Base-by-base conservation (phyloP, 2,888 invertebrate genomes). In the Cephus spinipes region DNA sequence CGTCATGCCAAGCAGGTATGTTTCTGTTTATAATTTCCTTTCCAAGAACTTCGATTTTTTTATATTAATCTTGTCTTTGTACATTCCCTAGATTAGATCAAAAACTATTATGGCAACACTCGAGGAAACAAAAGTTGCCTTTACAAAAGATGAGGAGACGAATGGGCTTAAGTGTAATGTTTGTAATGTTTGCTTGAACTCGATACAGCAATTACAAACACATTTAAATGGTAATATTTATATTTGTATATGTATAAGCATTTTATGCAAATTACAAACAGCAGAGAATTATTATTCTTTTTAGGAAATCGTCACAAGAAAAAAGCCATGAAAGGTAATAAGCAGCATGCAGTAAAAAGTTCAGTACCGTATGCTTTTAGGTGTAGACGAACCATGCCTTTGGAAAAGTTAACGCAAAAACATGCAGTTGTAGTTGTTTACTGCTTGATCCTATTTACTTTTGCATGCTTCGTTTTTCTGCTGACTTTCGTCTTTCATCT, bases 151-250 rank as follows among this genome's bases (percentile, higher is more conserved):
- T 74, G 87, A 89, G 78, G 91, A 91, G 80, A 89, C 90, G 1
- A 91, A 90, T 80, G 89, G 90, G 30, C 87, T 92, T 30, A 91
- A 90, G 81, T 93, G 93, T 83, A 92, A 92, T 79, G 90, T 91
- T 15, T 93, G 93, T 85, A 91, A 91, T 82, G 91, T 92, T 69
- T 90, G 91, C 79, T 88, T 93, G 34, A 93, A 93, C 83, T 93
- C 93, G 3, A 91, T 92, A 78, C 91, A 92, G 74, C 93, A 93
- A 81, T 89, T 93, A 11, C 92, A 92, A 83, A 91, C 92, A 82
- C 91, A 91, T 85, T 85, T 91, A 40, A 91, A 91, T 83, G 91
- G 91, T 90, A 89, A 55, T 9, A 23, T 23, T 30, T 15, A 30
- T 31, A 68, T 15, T 30, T 31, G 32, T 71, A 68, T 74, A 75